Percentiles rank a stretch among this genome's conserved stretches.
Evolutionary conservation across 2,888 invertebrate species (phyloP).

Genomic region (Xestia c-nigrum): DNA sequence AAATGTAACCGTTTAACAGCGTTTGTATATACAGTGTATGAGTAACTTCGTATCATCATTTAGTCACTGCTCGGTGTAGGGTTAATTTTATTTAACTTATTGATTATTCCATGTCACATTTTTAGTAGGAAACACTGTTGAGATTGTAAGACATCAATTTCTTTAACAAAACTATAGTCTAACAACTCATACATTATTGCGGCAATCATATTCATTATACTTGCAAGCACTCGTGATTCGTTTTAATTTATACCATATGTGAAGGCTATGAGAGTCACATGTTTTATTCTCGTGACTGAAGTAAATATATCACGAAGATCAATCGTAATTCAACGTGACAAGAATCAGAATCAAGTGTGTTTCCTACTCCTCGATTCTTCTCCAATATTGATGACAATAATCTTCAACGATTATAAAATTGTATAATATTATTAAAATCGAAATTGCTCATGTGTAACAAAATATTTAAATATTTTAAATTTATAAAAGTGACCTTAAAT

Average conservation of each 20-base stretch:
- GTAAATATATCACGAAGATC: neutral
- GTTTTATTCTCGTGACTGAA: neutral
- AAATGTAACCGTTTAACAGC: constrained; percentile 73
- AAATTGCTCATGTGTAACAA: constrained; percentile 74
- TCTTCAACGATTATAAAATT: constrained; percentile 56
- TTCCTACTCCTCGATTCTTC: constrained; percentile 46
- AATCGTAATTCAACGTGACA: constrained; percentile 11
- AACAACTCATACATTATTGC: neutral
- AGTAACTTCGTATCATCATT: constrained; percentile 64
- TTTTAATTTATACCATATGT: constrained; percentile 39
- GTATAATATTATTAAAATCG: constrained; percentile 56
- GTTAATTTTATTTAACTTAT: constrained; percentile 63
- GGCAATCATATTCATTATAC: neutral
- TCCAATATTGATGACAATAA: constrained; percentile 64
- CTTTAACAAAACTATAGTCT: constrained; percentile 15
- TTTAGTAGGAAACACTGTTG: constrained; percentile 49
- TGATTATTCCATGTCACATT: constrained; percentile 59
- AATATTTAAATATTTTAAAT: constrained; percentile 61
- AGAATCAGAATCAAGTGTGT: constrained; percentile 46
- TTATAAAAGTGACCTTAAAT: constrained; percentile 77
- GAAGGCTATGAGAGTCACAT: constrained; percentile 18
- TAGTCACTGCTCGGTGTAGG: constrained; percentile 76
- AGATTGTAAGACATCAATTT: constrained; percentile 8
- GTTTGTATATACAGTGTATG: constrained; percentile 79
- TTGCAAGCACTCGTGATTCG: neutral